phyloP scores from a whole-genome alignment of 2,797 vertebrate species.

The Ambastaia sidthimunki region DNA sequence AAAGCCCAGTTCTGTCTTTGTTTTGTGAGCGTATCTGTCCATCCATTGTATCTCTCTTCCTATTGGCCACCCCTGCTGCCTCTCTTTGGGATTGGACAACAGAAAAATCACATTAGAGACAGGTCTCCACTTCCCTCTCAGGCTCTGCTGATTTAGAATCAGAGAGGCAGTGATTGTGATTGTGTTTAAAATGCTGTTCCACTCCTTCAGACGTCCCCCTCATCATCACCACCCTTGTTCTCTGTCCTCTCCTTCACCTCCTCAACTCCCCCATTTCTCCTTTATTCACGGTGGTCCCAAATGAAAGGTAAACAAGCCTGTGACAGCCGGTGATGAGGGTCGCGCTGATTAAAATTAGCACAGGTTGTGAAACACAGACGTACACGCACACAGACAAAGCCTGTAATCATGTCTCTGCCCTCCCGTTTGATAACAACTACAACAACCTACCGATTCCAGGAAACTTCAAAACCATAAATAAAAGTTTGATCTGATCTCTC shows the following conservation, averaged over 20 bases:
- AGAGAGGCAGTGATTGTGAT: conserved; percentile 45
- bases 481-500: background rate
- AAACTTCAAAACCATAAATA: conserved; percentile 18
- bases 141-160: conserved; percentile 41
- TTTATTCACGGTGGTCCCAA: conserved; percentile 58
- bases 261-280: background rate
- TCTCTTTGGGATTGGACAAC: conserved; percentile 5
- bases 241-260: conserved; percentile 42
- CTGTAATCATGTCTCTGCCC: conserved; percentile 74
- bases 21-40: background rate
- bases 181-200: conserved; percentile 48
- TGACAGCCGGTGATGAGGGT: conserved; percentile 84
- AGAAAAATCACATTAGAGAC: background rate
- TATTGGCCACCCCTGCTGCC: conserved; percentile 14
- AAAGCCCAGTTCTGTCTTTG: background rate
- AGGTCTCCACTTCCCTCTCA: conserved; percentile 29
- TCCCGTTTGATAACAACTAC: conserved; percentile 66
- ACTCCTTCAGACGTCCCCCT: conserved; percentile 30
- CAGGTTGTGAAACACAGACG: conserved; percentile 70
- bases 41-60: background rate
- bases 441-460: conserved; percentile 46
- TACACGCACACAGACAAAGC: conserved; percentile 37
- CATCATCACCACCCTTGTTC: conserved; percentile 40
- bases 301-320: conserved; percentile 87
- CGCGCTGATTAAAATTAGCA: conserved; percentile 91